Evolutionary conservation across 1,140 invertebrate species (phyloP), one percentile per base, ranked within the genome.

Genomic region (Ptiloglossa arizonensis): DNA sequence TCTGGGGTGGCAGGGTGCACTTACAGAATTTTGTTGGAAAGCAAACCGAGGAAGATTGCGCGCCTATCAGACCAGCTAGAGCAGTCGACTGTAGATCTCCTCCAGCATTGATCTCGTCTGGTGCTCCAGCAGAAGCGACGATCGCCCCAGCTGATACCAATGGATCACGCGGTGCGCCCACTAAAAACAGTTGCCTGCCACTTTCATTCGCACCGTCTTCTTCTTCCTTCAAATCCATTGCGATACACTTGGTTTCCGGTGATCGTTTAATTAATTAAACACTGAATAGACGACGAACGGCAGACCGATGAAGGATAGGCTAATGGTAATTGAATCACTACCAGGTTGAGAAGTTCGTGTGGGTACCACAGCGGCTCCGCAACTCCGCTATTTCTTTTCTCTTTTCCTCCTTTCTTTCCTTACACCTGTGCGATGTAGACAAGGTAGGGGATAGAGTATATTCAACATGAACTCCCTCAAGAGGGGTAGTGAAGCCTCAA

Each of bases 1-100:
- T 83, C 68, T 76, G 72, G 79, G 70, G 54, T 80, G 52, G 56
- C 71, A 71, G 81, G 68, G 70, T 72, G 73, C 79, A 92, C 92
- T 93, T 91, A 93, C 91, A 89, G 89, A 92, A 92, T 92, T 93
- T 93, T 54, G 89, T 78, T 62, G 92, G 92, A 79, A 93, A 93
- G 87, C 92, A 93, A 83, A 93, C 88, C 13, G 91, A 90, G 44
- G 91, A 89, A 66, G 91, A 92, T 89, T 92, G 91, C 63, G 87
- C 87, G 68, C 88, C 87, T 85, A 92, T 92, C 86, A 93, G 86
- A 78, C 90, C 87, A 32, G 88, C 90, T 11, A 92, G 87, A 62
- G 91, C 87, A 71, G 81, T 90, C 52, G 90, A 87, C 80, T 91
- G 91, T 44, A 92, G 82, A 83, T 92, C 91, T 59, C 80, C 87